A percentile compares a stretch with the other conserved stretches of the same genome.
Conservation (phyloP, 2,113 vertebrate species). For the Arenaria interpres region DNA sequence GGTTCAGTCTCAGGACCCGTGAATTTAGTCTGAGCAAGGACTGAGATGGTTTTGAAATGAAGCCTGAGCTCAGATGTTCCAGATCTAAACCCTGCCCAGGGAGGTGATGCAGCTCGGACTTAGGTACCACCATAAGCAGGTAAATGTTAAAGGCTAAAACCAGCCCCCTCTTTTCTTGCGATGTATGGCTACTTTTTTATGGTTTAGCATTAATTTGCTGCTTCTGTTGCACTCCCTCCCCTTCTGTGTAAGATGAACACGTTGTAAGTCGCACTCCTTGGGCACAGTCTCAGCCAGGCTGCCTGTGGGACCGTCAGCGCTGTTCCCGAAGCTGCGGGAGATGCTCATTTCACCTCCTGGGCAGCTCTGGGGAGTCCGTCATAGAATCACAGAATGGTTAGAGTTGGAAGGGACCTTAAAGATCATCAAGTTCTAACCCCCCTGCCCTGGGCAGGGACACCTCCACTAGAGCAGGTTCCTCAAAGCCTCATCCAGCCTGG, state of each 20-base stretch:
- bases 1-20: neutral
- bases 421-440: no score
- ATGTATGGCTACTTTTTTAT: neutral
- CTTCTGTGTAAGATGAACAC: neutral
- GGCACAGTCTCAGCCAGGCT: rapidly evolving
- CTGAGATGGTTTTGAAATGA: neutral
- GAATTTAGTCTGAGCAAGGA: neutral
- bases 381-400: no score
- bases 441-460: no score
- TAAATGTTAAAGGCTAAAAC: neutral
- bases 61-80: neutral
- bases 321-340: rapidly evolving
- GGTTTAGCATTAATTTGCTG: neutral
- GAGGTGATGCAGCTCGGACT: neutral
- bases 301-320: rapidly evolving
- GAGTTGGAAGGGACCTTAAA: no score
- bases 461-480: no score
- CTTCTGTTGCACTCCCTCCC: neutral
- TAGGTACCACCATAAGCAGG: neutral
- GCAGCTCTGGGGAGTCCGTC: no score
- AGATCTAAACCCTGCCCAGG: neutral
- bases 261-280: neutral
- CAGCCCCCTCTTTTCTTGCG: neutral
- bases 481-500: no score
- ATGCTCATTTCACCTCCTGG: neutral